Evolutionary conservation across 2,888 invertebrate genomes (phyloP).

Genomic region (Tupiocoris notatus): DNA sequence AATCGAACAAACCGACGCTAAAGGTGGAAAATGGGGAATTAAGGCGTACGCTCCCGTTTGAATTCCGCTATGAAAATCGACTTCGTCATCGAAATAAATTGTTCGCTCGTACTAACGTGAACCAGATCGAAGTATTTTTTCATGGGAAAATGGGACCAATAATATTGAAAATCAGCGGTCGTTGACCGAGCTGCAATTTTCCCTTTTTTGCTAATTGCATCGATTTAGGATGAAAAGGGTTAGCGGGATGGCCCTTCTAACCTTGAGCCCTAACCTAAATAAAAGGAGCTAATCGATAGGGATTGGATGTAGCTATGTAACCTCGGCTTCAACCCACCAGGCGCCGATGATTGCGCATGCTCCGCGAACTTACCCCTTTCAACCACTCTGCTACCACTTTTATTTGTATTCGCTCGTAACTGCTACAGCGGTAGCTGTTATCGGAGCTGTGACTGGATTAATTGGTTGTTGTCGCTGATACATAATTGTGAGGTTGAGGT

Average conservation of each 20-base stretch:
- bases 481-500: too few species aligned
- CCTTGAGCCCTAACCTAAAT: conserved; percentile 34
- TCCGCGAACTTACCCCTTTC: conserved; percentile 4
- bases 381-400: background rate
- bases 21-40: background rate
- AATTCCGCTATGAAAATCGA: too few species aligned
- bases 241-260: conserved; percentile 3
- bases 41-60: background rate
- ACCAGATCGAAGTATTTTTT: too few species aligned
- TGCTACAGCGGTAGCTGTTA: too few species aligned
- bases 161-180: too few species aligned
- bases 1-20: background rate
- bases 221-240: too few species aligned
- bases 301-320: background rate
- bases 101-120: too few species aligned
- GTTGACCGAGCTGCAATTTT: too few species aligned
- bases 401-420: background rate
- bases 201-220: too few species aligned
- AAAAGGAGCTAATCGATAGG: conserved; percentile 22
- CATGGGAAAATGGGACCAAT: too few species aligned
- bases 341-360: background rate
- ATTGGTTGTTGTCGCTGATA: too few species aligned
- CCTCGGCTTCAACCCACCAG: conserved; percentile 1
- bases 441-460: background rate
- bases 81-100: too few species aligned